Conservation (phyloP, 2,888 invertebrate genomes). For the Hemistola chrysoprasaria region DNA sequence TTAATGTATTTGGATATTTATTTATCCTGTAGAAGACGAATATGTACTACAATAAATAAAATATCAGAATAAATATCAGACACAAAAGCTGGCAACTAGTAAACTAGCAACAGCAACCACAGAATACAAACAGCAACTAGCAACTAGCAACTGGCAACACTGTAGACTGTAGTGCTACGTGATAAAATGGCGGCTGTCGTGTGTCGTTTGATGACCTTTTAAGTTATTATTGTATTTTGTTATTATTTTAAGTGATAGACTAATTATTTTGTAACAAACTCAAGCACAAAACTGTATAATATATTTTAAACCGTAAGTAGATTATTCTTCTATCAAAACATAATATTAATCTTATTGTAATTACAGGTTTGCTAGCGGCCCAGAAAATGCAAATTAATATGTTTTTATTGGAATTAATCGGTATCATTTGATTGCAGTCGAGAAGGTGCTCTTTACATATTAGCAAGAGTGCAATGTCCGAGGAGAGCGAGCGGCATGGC, state of each 20-base stretch:
- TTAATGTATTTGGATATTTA: too few relatives aligned
- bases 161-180: slow-evolving; percentile 40
- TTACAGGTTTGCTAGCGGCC: slow-evolving; percentile 64
- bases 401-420: slow-evolving; percentile 48
- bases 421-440: slow-evolving; percentile 72
- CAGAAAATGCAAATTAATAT: slow-evolving; percentile 54
- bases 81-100: too few relatives aligned
- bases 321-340: slow-evolving; percentile 14
- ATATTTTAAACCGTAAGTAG: slow-evolving; percentile 33
- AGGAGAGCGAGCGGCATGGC: slow-evolving; percentile 74
- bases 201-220: slow-evolving; percentile 54
- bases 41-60: too few relatives aligned
- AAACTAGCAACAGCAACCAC: too few relatives aligned
- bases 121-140: too few relatives aligned
- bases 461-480: slow-evolving; percentile 79
- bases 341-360: slow-evolving; percentile 15
- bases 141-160: too few relatives aligned
- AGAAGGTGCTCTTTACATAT: slow-evolving; percentile 63
- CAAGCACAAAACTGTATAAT: slow-evolving; percentile 14
- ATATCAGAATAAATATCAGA: too few relatives aligned
- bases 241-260: slow-evolving; percentile 37
- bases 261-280: slow-evolving; percentile 16
- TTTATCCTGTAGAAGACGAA: too few relatives aligned
- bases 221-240: slow-evolving; percentile 38
- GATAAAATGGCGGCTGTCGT: slow-evolving; percentile 71